Evolutionary conservation across 2,113 vertebrate genomes (phyloP), one percentile per base, ranked within the genome.

Genomic region (Cettia cetti): DNA sequence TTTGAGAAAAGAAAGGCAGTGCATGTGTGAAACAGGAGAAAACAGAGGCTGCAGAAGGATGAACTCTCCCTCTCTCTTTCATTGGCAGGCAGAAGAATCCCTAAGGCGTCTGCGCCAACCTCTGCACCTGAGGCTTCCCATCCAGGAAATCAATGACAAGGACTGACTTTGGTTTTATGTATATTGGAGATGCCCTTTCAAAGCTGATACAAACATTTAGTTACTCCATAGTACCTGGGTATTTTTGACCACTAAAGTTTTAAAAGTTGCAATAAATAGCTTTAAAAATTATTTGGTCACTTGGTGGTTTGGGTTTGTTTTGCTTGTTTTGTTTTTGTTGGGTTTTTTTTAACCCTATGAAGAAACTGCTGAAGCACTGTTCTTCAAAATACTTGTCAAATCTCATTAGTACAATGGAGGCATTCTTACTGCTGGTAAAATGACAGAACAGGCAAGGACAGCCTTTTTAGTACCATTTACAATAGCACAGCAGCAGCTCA

Each of bases 51-150:
- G 65, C 83, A 64, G 40, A 30, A 80, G 39, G 57, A 71, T 92
- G 20, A 92, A 39, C 37, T 83, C 74, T 81, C 19, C 5, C 76
- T 72, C 56, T 93, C 56, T 86, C 54, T 96, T 53, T 30, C 33
- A 9, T 9, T 77, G 20, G 72, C 96, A 99, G 99, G 98, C 98
- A 64, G 98, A 99, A 94, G 98, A 98, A 49, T 98, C 99, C 71
- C 96, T 99, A 88, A 98, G 86, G 72, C 98, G 97, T 13, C 96
- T 99, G 86, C 98, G 97, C 60, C 97, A 97, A 14, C 97, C 98
- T 50, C 98, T 98, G 69, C 96, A 88, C 28, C 97, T 98, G 75
- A 98, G 87, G 78, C 97, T 98, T 30, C 98, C 98, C 17, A 83
- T 98, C 39, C 97, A 99, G 86, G 98, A 98, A 79, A 97, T 99